Evolutionary conservation across 2,113 vertebrate genomes (phyloP), one percentile per base, ranked within the genome.

Genomic region (Odontophorus gujanensis): DNA sequence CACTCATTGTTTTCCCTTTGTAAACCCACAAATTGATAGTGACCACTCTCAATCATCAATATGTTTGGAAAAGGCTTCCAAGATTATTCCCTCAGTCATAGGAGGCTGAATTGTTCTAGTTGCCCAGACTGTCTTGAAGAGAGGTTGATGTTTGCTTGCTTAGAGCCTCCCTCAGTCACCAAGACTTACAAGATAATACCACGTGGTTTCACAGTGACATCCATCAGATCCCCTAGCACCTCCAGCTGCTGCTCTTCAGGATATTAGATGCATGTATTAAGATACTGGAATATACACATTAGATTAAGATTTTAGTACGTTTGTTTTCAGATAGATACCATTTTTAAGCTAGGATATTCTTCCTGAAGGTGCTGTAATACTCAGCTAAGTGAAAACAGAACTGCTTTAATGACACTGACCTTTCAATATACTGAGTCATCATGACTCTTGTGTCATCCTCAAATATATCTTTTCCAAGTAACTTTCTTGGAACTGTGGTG

Each of bases 331-430:
- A 67, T 55, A 28, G 4, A 24, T 58, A 16, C 4, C 0, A 32
- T 66, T 95, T 90, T 92, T 65, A 69, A 92, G 8, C 28, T 85
- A 68, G 69, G 8, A 61, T 92, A n/a, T 36, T 28, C 89, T 87
- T 95, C 53, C 24, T 71, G 79, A 86, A 89, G 76, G 81, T 85
- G 42, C 69, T 55, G 53, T 85, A 84, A 90, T 87, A 45, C 48
- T 59, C 4, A 0, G 26, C 85, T 96, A 95, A 97, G 25, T 94
- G 91, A 95, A 97, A 96, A 95, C 90, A 96, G 93, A 87, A 48
- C 62, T 94, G 62, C 4, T 55, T 84, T 89, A 89, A 92, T 91
- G 73, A 77, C 83, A 36, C n/a, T 94, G 94, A 94, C 86, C 79
- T 96, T 87, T 76, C 65, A 85, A 72, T 75, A 66, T 55, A 83